Base-by-base conservation (phyloP, 2,888 invertebrate genomes). In the Himalopsyche japonica region DNA sequence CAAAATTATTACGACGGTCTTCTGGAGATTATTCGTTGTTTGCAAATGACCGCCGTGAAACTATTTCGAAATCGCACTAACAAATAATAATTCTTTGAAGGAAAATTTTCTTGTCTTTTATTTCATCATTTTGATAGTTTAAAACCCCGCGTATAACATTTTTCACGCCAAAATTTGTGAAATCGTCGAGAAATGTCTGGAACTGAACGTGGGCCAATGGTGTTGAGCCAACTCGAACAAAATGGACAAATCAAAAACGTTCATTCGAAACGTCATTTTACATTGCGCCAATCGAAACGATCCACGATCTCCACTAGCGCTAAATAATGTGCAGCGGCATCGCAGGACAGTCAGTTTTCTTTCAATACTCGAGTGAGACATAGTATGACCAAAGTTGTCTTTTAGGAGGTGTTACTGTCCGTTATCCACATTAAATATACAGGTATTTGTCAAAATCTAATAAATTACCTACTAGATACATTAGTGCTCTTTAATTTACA, bases 181-280 rank as follows among this genome's bases (percentile, higher is more conserved):
- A 64, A 77, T 80, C 37, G 30, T 20, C 77, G 27, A 64, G 89
- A 90, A 89, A 90, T 87, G 89, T 82, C 83, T 83, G 70, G 57
- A 79, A 48, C 30, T 87, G 87, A 91, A 95, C 95, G 95, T 95
- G 95, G 94, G 94, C 95, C 95, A 95, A 95, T 95, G 87, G 88
- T 78, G 88, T 87, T 43, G 76, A 89, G 94, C 93, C 95, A 94
- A 93, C 94, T 93, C 91, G 90, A 88, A 90, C 88, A 47, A 89
- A 88, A 87, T 89, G 89, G 89, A 87, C 93, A 93, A 93, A 94
- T 93, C 87, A 88, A 30, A 84, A 86, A 5, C 12, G 86, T 81
- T 88, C 89, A 48, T 88, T 49, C 82, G 88, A 88, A 88, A 92
- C 92, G 92, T 92, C 93, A 93, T 90, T 90, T 87, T 85, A 85